Evolutionary conservation across 2,113 vertebrate species (phyloP).

Genomic region (Marmota flaviventris): DNA sequence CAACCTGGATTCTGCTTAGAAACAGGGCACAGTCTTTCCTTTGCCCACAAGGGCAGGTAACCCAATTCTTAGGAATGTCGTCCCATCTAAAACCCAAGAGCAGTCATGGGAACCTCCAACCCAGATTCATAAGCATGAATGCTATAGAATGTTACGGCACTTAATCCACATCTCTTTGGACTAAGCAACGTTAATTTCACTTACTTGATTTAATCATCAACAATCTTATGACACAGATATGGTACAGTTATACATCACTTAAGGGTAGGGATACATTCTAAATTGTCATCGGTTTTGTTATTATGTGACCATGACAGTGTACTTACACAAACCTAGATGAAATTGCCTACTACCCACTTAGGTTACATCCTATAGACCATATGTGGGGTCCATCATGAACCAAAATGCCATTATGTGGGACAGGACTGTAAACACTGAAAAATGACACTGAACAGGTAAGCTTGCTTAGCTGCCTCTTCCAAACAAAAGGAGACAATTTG

Average conservation of each 20-base stretch:
- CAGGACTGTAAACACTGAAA: not conserved
- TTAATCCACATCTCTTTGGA: not conserved
- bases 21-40: not conserved
- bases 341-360: not conserved
- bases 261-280: not conserved
- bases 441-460: not conserved
- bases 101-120: not conserved
- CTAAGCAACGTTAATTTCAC: not conserved
- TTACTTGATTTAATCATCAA: not conserved
- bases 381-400: too few species aligned
- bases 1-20: not conserved
- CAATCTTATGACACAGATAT: not conserved
- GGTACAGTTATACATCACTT: not conserved
- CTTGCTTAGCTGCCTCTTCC: not conserved
- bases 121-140: not conserved
- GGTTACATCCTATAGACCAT: too few species aligned
- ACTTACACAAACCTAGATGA: not conserved
- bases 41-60: not conserved
- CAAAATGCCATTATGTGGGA: too few species aligned
- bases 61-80: not conserved
- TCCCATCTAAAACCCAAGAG: not conserved
- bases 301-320: not conserved
- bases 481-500: not conserved
- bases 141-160: not conserved
- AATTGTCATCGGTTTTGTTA: not conserved